Evolutionary conservation across 92 coral and sea anemone genomes (phyloP).

Genomic region (Siderastrea radians): DNA sequence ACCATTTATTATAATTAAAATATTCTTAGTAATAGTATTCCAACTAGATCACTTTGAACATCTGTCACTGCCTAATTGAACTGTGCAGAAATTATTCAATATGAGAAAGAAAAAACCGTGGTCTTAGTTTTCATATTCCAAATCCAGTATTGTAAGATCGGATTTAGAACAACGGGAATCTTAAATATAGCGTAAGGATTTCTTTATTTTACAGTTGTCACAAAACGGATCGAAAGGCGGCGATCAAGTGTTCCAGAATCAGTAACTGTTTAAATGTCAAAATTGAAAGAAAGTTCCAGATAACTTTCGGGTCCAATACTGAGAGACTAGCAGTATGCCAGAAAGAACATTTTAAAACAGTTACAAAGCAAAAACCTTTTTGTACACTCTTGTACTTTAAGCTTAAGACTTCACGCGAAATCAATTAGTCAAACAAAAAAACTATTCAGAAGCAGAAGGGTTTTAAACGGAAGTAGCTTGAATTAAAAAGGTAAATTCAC

Average conservation of each 20-base stretch:
- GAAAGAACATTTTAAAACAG: background rate
- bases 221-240: background rate
- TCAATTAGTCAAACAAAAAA: conserved; percentile 7
- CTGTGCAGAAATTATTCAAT: background rate
- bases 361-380: background rate
- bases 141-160: background rate
- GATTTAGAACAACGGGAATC: background rate
- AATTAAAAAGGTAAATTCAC: conserved; percentile 3
- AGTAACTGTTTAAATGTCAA: background rate
- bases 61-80: background rate
- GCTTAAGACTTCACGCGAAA: conserved; percentile 10
- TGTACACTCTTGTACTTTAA: conserved; percentile 2
- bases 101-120: background rate
- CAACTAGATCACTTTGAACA: conserved; percentile 3
- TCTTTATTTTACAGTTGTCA: background rate
- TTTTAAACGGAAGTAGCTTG: conserved; percentile 8
- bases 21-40: background rate
- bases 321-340: background rate
- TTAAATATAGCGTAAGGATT: background rate
- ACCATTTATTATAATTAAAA: background rate
- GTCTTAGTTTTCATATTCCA: background rate
- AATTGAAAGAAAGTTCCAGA: background rate
- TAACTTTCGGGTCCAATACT: background rate
- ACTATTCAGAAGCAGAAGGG: background rate
- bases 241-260: background rate